Evolutionary conservation across 2,113 vertebrate genomes (phyloP).

Genomic region (Galeopterus variegatus): DNA sequence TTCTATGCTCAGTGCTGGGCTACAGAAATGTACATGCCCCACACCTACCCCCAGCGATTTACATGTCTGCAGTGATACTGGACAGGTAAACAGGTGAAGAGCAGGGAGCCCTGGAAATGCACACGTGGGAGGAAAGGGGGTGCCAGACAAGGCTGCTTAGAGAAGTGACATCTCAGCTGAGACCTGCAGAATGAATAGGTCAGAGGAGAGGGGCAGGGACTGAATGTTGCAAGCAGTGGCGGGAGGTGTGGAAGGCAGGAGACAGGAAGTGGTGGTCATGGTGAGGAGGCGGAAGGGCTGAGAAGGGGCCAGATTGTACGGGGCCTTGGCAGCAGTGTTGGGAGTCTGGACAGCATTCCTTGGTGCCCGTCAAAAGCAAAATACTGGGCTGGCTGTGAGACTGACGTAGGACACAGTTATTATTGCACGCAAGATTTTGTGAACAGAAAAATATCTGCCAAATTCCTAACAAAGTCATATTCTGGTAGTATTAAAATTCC

Average conservation of each 20-base stretch:
- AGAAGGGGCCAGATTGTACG: accelerated
- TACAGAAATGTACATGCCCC: neutral
- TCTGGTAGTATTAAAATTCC: neutral
- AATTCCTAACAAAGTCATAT: neutral
- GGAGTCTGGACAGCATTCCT: neutral
- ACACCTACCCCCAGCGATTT: neutral
- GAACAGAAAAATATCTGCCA: neutral
- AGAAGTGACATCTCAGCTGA: neutral
- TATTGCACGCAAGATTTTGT: neutral
- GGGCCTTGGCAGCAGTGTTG: too few species aligned
- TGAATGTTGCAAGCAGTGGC: neutral
- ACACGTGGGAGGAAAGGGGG: neutral
- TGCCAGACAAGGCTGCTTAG: too few species aligned
- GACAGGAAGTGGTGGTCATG: too few species aligned
- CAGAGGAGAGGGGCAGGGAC: neutral
- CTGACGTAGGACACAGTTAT: accelerated
- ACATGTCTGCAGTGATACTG: neutral
- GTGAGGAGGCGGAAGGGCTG: accelerated
- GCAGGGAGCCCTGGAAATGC: neutral
- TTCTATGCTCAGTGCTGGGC: neutral
- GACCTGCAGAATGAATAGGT: neutral
- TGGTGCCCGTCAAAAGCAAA: neutral
- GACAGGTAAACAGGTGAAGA: neutral
- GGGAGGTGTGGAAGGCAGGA: neutral
- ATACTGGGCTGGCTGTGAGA: neutral